These are phyloP conservation scores for Pelvicachromis taeniatus DNA, from an alignment of 2,113 vertebrate species.

Conservation along the genomic window DNA sequence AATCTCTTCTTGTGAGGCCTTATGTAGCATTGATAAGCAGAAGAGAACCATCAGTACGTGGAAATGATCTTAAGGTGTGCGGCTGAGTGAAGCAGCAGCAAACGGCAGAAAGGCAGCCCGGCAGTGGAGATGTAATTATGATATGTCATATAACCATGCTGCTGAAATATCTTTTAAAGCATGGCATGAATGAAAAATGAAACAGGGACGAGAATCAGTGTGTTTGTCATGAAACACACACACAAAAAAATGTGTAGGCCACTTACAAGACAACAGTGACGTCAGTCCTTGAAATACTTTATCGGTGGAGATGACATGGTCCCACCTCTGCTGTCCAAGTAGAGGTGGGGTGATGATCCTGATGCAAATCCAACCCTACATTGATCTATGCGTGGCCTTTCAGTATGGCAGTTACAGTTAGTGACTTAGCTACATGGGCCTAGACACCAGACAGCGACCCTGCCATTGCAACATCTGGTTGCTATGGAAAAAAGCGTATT, in stretches of 20 bases:
- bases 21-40: constrained; percentile 6
- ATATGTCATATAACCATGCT: not conserved
- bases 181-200: not conserved
- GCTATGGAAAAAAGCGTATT: not conserved
- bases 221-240: not conserved
- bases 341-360: not conserved
- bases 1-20: not conserved
- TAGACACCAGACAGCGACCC: not conserved
- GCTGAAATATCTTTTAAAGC: not conserved
- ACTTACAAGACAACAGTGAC: not conserved
- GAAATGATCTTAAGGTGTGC: not conserved
- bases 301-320: not conserved
- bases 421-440: not conserved
- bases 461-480: not conserved
- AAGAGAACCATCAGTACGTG: not conserved
- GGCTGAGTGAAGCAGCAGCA: not conserved
- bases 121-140: constrained; percentile 3
- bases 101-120: not conserved
- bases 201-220: not conserved
- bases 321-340: not conserved
- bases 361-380: not conserved
- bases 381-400: not conserved
- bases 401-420: not conserved
- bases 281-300: not conserved
- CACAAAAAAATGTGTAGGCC: not conserved